These are phyloP conservation scores for Pampus argenteus DNA, from an alignment of 2,797 vertebrate species.

Conservation along the genomic window DNA sequence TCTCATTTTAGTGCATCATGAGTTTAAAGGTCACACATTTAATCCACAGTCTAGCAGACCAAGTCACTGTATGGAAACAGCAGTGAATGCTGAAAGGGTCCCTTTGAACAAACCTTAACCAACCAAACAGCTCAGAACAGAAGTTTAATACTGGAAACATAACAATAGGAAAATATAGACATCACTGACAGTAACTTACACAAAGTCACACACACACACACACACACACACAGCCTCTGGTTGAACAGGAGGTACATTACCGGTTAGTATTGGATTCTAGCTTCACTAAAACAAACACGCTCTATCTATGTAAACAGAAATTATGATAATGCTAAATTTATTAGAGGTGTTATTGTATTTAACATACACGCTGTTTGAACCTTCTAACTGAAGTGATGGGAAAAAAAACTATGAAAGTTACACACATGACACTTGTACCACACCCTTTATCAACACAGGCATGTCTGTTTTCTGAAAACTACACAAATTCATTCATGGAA, in stretches of 20 bases:
- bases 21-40: not conserved
- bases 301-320: constrained; percentile 37
- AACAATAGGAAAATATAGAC: not conserved
- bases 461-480: not conserved
- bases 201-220: too few species aligned
- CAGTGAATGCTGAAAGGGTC: not conserved
- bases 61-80: not conserved
- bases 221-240: too few species aligned
- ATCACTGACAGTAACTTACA: not conserved
- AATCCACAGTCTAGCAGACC: not conserved
- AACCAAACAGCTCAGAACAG: not conserved
- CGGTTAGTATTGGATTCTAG: not conserved
- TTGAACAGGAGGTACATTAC: constrained; percentile 4
- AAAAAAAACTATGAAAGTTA: not conserved
- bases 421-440: not conserved
- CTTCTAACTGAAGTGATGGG: not conserved
- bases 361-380: constrained; percentile 4
- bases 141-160: not conserved
- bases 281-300: constrained; percentile 17
- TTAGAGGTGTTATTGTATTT: not conserved
- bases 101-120: not conserved
- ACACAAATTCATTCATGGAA: constrained; percentile 18
- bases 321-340: constrained; percentile 5
- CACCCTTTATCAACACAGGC: not conserved
- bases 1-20: constrained; percentile 7